Conservation (phyloP, 2,888 invertebrate species). For the Furcula furcula region DNA sequence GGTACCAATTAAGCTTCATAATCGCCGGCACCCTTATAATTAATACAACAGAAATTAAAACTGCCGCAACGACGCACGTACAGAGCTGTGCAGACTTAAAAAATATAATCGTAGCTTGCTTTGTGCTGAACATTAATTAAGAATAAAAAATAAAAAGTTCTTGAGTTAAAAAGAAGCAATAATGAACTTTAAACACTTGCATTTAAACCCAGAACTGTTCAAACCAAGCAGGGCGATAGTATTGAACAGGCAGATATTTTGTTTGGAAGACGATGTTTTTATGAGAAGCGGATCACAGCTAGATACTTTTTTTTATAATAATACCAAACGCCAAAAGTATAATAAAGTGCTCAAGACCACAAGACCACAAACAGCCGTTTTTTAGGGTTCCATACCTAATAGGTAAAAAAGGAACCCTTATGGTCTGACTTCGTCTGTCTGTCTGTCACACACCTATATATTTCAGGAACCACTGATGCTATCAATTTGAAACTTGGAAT, state of each 20-base stretch:
- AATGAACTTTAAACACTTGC: slow-evolving; percentile 30
- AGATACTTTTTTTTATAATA: too few species aligned
- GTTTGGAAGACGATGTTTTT: slow-evolving; percentile 51
- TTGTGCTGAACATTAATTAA: slow-evolving; percentile 76
- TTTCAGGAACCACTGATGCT: too few species aligned
- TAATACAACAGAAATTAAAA: slow-evolving; percentile 72
- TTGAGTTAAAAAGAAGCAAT: slow-evolving; percentile 23
- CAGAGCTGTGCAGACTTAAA: slow-evolving; percentile 44
- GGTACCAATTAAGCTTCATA: slow-evolving; percentile 67
- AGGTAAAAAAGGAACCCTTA: too few species aligned
- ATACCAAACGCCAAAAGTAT: too few species aligned
- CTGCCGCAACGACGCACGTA: slow-evolving; percentile 56
- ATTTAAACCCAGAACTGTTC: slow-evolving; percentile 28
- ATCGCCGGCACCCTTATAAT: slow-evolving; percentile 66
- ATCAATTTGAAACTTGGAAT: too few species aligned
- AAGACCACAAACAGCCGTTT: too few species aligned
- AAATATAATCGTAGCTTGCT: slow-evolving; percentile 69
- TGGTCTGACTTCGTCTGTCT: too few species aligned
- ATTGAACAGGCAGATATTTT: slow-evolving; percentile 38
- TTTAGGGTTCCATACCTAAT: too few species aligned
- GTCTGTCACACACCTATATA: too few species aligned
- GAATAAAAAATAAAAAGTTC: slow-evolving; percentile 55
- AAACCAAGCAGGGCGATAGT: slow-evolving; percentile 10
- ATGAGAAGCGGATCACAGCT: slow-evolving; percentile 37
- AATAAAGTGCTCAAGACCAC: too few species aligned